Conservation (phyloP, 2,888 invertebrate species). For the Polia nebulosa region DNA sequence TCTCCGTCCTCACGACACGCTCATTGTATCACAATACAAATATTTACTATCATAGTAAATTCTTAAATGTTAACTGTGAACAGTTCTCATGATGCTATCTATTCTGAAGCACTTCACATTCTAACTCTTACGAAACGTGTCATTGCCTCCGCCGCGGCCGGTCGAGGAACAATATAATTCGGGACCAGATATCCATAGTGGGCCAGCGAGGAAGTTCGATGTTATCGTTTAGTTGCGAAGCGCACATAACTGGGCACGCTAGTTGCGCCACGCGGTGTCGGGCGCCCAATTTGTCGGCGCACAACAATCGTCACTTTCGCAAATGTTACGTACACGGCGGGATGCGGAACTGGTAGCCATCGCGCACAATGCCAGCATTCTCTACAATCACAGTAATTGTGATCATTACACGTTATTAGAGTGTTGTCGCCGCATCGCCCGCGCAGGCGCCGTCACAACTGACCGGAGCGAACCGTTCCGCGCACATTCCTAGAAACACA, state of each 20-base stretch:
- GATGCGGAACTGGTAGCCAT: conserved; percentile 47
- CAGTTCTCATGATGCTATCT: conserved; percentile 22
- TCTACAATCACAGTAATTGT: conserved; percentile 49
- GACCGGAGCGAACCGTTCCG: not conserved
- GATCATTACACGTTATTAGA: conserved; percentile 34
- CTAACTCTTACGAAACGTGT: not conserved
- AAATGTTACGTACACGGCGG: conserved; percentile 57
- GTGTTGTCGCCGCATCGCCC: conserved; percentile 7
- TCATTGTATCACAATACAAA: conserved; percentile 8
- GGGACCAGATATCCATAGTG: conserved; percentile 3
- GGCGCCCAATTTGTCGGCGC: conserved; percentile 62
- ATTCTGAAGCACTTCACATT: conserved; percentile 53
- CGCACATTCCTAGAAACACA: not conserved
- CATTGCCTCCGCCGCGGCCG: not conserved
- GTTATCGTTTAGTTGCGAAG: conserved; percentile 15
- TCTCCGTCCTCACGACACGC: conserved; percentile 20
- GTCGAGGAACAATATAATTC: conserved; percentile 6
- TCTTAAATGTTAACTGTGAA: conserved; percentile 16
- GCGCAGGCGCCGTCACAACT: not conserved
- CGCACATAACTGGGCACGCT: conserved; percentile 64
- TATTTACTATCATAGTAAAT: conserved; percentile 42
- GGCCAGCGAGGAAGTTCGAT: conserved; percentile 31
- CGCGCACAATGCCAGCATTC: conserved; percentile 51
- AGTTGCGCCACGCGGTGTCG: conserved; percentile 65
- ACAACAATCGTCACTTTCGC: conserved; percentile 61